Conservation (phyloP, 2,113 vertebrate species). For the Sinocyclocheilus rhinocerous region DNA sequence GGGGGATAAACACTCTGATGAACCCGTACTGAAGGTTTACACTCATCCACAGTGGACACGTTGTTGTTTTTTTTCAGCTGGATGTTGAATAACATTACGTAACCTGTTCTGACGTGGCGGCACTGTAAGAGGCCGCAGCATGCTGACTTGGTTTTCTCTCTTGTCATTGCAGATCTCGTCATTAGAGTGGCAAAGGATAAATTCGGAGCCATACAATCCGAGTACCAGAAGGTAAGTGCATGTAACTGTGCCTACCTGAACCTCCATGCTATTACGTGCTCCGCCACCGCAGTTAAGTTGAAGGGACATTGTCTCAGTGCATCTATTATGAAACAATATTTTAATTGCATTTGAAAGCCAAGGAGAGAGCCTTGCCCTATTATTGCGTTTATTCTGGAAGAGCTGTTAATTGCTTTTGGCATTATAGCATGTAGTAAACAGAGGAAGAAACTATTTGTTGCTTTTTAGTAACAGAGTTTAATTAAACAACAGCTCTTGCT, state of each 20-base stretch:
- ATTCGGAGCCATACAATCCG: conserved; percentile 76
- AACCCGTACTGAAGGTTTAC: neutral
- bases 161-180: conserved; percentile 82
- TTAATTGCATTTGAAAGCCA: conserved; percentile 54
- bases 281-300: neutral
- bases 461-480: conserved; percentile 34
- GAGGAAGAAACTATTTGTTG: conserved; percentile 41
- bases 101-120: conserved; percentile 2
- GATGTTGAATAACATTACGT: conserved; percentile 24
- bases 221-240: conserved; percentile 88
- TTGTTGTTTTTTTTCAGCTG: conserved; percentile 30
- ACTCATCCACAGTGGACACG: neutral
- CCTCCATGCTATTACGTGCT: neutral
- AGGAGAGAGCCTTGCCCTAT: conserved; percentile 18
- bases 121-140: conserved; percentile 2
- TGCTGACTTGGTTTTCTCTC: conserved; percentile 65
- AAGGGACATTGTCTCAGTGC: neutral
- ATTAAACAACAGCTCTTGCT: conserved; percentile 40
- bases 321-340: conserved; percentile 31
- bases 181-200: conserved; percentile 83
- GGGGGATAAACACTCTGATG: neutral
- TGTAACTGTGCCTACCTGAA: conserved; percentile 27
- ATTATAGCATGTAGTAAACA: conserved; percentile 29
- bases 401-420: conserved; percentile 55
- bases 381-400: conserved; percentile 12